Evolutionary conservation across 2,888 invertebrate species (phyloP), one percentile per base, ranked within the genome.

Genomic region (Stenurella melanura): DNA sequence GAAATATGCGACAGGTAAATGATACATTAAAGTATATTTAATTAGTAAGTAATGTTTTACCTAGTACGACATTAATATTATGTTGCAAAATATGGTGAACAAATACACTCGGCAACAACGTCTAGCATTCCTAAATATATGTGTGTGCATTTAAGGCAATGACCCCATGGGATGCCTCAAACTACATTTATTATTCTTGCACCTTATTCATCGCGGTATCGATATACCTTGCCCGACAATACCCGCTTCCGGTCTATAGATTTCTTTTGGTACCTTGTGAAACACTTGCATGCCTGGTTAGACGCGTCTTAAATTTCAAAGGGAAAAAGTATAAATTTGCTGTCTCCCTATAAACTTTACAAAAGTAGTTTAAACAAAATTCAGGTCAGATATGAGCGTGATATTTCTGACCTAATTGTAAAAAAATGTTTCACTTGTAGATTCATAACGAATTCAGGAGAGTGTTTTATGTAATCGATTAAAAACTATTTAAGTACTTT

Each of bases 81-180:
- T 50, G n/a, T 50, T n/a, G 50, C 50, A 50, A 50, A 50, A 64
- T 42, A 60, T 26, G 12, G 21, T 9, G 17, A 38, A 42, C 42
- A 64, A 18, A 50, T 34, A 34, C 34, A 64, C 17, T 18, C 42
- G 64, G 64, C 70, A 60, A 34, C 38, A 69, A 58, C 70, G 70
- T 60, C 70, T 77, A 58, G 68, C 74, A 74, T 74, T 67, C 67
- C 74, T 74, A 74, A 74, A 74, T 74, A 74, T 74, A 61, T 70
- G 58, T 70, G 61, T 42, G 60, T 70, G 67, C 74, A 74, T 70
- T 73, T 74, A 68, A 74, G 74, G 58, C 74, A 58, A 68, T 74
- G 74, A 74, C 74, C 74, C 38, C 67, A 42, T 17, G 70, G 19
- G 60, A 70, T 70, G 70, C 70, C 21, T 70, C 70, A 60, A 69